Evolutionary conservation across 2,888 invertebrate genomes (phyloP).

Genomic region (Thereva unica): DNA sequence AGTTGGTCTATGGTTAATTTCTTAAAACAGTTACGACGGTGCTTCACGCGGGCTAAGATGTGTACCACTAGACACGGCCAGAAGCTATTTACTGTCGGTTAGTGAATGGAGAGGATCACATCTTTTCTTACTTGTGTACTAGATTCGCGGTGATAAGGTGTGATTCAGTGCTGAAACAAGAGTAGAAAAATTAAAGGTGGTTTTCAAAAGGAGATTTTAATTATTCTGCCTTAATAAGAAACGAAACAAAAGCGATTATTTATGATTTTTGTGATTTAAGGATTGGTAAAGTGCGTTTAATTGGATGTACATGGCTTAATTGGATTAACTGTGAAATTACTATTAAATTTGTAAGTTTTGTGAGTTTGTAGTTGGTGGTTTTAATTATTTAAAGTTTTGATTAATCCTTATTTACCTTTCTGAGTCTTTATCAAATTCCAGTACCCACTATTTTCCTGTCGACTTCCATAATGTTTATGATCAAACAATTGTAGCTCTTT

Average conservation of each 20-base stretch:
- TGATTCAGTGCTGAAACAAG: conserved; percentile 22
- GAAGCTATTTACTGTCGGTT: conserved; percentile 26
- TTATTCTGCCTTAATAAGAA: conserved; percentile 12
- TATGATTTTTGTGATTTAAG: too few species aligned
- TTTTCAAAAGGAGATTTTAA: conserved; percentile 10
- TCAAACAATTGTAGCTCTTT: too few species aligned
- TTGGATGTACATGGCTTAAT: too few species aligned
- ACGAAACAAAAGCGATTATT: background rate
- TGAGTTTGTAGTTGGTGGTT: too few species aligned
- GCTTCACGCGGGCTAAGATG: conserved; percentile 28
- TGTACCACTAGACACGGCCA: conserved; percentile 8
- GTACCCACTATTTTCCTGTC: too few species aligned
- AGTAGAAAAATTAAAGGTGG: conserved; percentile 12
- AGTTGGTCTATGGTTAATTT: conserved; percentile 26
- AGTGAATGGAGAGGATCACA: conserved; percentile 5
- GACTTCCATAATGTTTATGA: too few species aligned
- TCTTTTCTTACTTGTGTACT: background rate
- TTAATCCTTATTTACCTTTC: too few species aligned
- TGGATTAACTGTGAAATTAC: too few species aligned
- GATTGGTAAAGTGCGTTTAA: too few species aligned
- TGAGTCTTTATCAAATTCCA: too few species aligned
- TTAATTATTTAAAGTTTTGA: too few species aligned
- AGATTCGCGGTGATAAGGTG: conserved; percentile 19
- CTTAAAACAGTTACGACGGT: conserved; percentile 33
- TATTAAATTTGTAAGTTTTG: too few species aligned